Evolutionary conservation across 2,113 vertebrate species (phyloP).

Genomic region (Carassius gibelio): DNA sequence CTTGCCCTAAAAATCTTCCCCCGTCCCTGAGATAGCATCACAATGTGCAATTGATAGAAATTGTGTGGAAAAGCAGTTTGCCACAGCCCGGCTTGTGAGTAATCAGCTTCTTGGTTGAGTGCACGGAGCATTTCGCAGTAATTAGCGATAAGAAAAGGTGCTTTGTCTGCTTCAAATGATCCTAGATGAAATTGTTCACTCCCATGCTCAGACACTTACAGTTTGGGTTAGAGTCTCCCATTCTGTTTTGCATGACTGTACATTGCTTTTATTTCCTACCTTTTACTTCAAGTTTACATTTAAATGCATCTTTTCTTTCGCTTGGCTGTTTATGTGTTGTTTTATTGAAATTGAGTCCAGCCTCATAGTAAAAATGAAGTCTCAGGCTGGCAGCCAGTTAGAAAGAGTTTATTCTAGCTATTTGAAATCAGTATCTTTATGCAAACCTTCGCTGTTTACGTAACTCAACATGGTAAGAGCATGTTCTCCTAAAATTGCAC

Average conservation of each 20-base stretch:
- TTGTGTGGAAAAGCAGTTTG: constrained; percentile 64
- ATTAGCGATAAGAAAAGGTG: constrained; percentile 73
- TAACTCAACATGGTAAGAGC: background rate
- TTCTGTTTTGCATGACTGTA: background rate
- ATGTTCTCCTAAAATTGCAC: background rate
- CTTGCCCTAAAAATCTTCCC: constrained; percentile 60
- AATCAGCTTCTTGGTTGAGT: constrained; percentile 71
- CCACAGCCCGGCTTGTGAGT: constrained; percentile 64
- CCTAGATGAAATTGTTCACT: constrained; percentile 50
- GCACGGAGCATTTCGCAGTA: constrained; percentile 62
- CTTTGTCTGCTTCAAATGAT: constrained; percentile 68
- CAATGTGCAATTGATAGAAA: constrained; percentile 63
- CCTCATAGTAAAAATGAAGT: background rate
- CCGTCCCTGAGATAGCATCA: constrained; percentile 67
- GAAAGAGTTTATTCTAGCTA: constrained; percentile 11
- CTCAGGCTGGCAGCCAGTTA: background rate
- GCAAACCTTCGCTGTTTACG: constrained; percentile 12
- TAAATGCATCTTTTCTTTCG: background rate
- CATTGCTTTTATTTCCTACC: background rate
- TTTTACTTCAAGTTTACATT: constrained; percentile 11
- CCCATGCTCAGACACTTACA: constrained; percentile 16
- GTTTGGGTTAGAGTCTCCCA: background rate
- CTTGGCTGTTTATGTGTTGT: no score
- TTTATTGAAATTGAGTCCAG: no score
- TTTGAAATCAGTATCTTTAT: constrained; percentile 20